Evolutionary conservation across 30 jellyfish, hydroid and myxozoan species (phyloP), one percentile per base, ranked within the genome.

Genomic region (Nemopilema nomurai): DNA sequence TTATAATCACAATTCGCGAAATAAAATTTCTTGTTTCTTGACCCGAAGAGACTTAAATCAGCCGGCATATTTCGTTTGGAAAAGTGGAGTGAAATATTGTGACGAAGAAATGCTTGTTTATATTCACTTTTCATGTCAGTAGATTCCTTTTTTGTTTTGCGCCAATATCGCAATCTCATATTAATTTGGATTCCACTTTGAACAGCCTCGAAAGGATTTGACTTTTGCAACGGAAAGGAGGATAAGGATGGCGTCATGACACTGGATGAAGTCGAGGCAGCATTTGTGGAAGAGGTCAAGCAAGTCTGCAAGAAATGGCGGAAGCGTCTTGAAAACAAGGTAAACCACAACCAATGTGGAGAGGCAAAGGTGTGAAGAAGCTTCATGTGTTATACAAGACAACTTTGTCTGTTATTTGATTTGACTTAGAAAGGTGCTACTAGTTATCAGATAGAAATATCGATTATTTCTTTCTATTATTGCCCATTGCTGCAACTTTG

Each of bases 251-350:
- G 66, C 50, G 57, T 3, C 21, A 62, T 73, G 87, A 69, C 87
- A 28, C 41, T 74, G 20, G 93, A 84, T 74, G 83, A 73, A 22
- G 78, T 74, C 20, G 93, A 84, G 81, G 28, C 67, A 53, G 93
- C 84, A 20, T 75, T 84, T 53, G 68, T 84, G 84, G 93, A 84
- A 53, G 93, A 84, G 50, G 93, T 77, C 51, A 84, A 73, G 81
- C 71, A 31, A 18, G 74, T 84, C 20, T 84, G 93, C 87, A 73
- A 65, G 70, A 73, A 77, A 66, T 52, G 79, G 82, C 64, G 93
- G 29, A 74, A 65, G 73, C 65, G 85, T 41, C 26, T 84, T n/a
- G 93, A 84, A 74, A 84, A 28, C 74, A 69, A 41, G 19, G 32
- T 28, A 29, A 53, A 62, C 78, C 41, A 67, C 22, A 73, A 84